Base-by-base conservation (phyloP, 2,888 invertebrate species). In the Poecilus cupreus region DNA sequence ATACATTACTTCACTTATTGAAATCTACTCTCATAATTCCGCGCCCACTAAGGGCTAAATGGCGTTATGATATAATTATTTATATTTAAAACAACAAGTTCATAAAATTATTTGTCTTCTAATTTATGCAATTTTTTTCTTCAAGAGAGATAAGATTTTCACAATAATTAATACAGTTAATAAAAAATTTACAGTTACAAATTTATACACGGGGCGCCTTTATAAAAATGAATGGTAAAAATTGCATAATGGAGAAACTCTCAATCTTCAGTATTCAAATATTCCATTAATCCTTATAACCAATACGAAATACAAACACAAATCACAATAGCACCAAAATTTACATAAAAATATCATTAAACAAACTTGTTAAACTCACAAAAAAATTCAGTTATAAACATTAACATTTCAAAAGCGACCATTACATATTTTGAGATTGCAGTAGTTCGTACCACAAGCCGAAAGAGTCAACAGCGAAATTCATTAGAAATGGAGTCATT, bases 291-390 rank as follows among this genome's bases (percentile, higher is more conserved):
- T 79, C 49, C 68, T 79, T 68, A 78, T 78, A 68, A 78, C 78
- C 78, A 78, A 78, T 78, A 78, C 78, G n/a, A 70, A 64, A 78
- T 78, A 72, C 72, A 74, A 54, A 13, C n/a, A 22, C 51, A 54
- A 54, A 51, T 32, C 22, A 75, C 20, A 75, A 54, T n/a, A 54
- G 26, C 51, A 22, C n/a, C 13, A 54, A 80, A 72, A 80, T 80
- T 80, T 80, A 54, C 80, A 80, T 80, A 80, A 80, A 80, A 80
- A 80, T 80, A 80, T 80, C 80, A 80, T 74, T 74, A 80, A 70
- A 80, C 80, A 80, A 60, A 80, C 80, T 80, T 80, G 70, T 80
- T 80, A 70, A 13, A 16, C 24, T 20, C 72, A 80, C 24, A 80
- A 72, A 72, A n/a, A 80, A 77, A 43, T 51, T 60, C 46, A 68